A percentile compares a stretch with the other conserved stretches of the same genome.
Evolutionary conservation across 2,797 vertebrate genomes (phyloP).

Genomic region (Urosaurus nigricauda): DNA sequence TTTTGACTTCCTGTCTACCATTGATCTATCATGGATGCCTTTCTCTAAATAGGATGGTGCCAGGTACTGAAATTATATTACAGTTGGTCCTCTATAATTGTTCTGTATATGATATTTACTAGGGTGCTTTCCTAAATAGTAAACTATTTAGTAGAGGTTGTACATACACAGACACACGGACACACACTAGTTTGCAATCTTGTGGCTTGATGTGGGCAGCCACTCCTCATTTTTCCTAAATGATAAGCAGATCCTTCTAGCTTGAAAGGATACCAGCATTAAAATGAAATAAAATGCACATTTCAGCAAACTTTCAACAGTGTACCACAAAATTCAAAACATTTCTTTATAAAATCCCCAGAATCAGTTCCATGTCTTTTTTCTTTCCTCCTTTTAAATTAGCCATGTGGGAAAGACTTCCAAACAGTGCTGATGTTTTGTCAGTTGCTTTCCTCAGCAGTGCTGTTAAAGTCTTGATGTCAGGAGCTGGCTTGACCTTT

Average conservation of each 20-base stretch:
- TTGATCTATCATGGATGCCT: not conserved
- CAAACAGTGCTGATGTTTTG: slow-evolving; percentile 59
- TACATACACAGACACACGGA: too few species aligned
- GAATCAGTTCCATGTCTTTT: slow-evolving; percentile 21
- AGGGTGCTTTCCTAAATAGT: not conserved
- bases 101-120: not conserved
- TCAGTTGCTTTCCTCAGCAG: slow-evolving; percentile 57
- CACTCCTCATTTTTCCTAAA: not conserved
- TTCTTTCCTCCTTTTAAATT: slow-evolving; percentile 44
- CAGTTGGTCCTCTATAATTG: not conserved
- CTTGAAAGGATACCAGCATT: not conserved
- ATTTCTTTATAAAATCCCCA: not conserved
- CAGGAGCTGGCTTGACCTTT: slow-evolving; percentile 65
- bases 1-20: not conserved
- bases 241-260: not conserved
- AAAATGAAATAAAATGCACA: not conserved
- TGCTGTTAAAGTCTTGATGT: slow-evolving; percentile 65
- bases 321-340: not conserved
- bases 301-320: slow-evolving; percentile 4
- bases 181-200: too few species aligned
- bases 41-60: not conserved
- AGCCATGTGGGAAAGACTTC: slow-evolving; percentile 66
- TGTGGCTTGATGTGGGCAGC: not conserved
- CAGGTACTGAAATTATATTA: not conserved
- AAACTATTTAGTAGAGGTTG: too few species aligned